Evolutionary conservation across 2,113 vertebrate genomes (phyloP), one percentile per base, ranked within the genome.

Genomic region (Labeo catla): DNA sequence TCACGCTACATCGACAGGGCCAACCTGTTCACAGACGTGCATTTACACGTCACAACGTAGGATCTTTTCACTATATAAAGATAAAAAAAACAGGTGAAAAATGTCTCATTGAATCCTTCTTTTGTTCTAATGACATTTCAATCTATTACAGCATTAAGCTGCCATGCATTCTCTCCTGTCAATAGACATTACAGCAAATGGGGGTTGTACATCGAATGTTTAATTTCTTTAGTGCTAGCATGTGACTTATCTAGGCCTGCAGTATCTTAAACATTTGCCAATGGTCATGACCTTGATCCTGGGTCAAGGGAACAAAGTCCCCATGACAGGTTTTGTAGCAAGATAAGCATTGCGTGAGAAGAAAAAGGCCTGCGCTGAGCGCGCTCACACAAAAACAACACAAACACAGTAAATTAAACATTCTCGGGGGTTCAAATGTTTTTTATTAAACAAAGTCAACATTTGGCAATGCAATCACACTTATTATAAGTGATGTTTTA

Each of bases 1-100:
- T 79, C 57, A 43, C 63, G 76, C 81, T 13, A 84, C 76, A 72
- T 76, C 86, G 84, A 87, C 81, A 83, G 74, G 82, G 68, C n/a
- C 7, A 39, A 82, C 76, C 43, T 43, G 54, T 84, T 89, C 8
- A 82, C 59, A 80, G 43, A 81, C 28, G 15, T 39, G 19, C 15
- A 54, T 66, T 10, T 47, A 21, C 16, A 78, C 13, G 2, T 52
- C 54, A 74, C 11, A 13, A 21, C 43, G 21, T 39, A 15, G 13
- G n/a, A 50, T 45, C 8, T 68, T 65, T 85, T 13, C 59, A 68
- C 43, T 4, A 28, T 15, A 52, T 54, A 23, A 12, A 61, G 19
- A 2, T 45, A 50, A 11, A 49, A 4, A 76, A 52, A 52, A 4
- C 15, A 12, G 34, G 28, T 8, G 9, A 59, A 57, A 49, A 39